Evolutionary conservation across 2,888 invertebrate species (phyloP).

Genomic region (Pandemis cinnamomeana): DNA sequence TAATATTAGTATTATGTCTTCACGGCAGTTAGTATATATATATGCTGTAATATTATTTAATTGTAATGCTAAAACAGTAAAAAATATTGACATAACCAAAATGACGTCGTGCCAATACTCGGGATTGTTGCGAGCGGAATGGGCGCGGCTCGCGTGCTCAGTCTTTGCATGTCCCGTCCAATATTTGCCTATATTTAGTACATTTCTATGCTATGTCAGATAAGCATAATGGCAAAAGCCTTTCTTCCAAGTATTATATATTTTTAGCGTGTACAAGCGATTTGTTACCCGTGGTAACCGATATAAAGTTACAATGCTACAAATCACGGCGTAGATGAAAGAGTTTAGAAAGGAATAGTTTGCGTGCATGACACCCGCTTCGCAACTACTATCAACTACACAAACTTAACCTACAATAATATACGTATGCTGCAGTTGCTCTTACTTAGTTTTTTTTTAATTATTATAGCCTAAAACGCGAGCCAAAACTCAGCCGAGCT

Average conservation of each 20-base stretch:
- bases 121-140: slow-evolving; percentile 13
- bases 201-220: slow-evolving; percentile 59
- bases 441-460: too few relatives aligned
- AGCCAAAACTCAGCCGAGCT: too few relatives aligned
- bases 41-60: background rate
- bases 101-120: slow-evolving; percentile 18
- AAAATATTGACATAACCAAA: background rate
- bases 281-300: background rate
- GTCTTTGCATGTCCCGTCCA: slow-evolving; percentile 45
- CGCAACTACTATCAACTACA: too few relatives aligned
- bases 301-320: background rate
- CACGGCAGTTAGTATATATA: too few relatives aligned
- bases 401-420: too few relatives aligned
- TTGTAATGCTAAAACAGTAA: background rate
- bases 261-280: background rate
- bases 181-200: slow-evolving; percentile 57
- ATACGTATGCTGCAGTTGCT: too few relatives aligned
- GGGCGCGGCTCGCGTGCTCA: slow-evolving; percentile 67
- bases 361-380: too few relatives aligned
- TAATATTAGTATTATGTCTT: too few relatives aligned
- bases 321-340: background rate
- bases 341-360: background rate
- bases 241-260: slow-evolving; percentile 1
- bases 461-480: too few relatives aligned
- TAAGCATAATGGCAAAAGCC: slow-evolving; percentile 56